Percentiles rank a stretch among this genome's conserved stretches.
Conservation (phyloP, 2,888 invertebrate species). For the Dynastes hyllus region DNA sequence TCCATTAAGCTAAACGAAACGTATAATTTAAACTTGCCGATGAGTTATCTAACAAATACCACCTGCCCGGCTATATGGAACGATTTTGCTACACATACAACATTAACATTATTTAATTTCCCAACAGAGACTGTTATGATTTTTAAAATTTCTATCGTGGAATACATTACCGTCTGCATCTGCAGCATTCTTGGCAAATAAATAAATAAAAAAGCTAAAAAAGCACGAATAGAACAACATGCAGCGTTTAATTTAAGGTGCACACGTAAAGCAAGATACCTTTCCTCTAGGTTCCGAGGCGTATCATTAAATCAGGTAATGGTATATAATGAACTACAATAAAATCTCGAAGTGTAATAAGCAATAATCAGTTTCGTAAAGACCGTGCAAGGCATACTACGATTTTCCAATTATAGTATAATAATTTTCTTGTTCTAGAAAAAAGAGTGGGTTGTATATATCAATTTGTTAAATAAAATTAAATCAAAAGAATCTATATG, state of each 20-base stretch:
- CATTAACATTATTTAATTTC: background rate
- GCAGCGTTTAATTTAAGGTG: conserved; percentile 31
- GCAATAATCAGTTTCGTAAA: conserved; percentile 26
- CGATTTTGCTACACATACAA: background rate
- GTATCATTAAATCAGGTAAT: conserved; percentile 35
- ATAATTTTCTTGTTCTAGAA: conserved; percentile 11
- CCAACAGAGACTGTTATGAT: background rate
- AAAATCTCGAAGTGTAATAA: conserved; percentile 38
- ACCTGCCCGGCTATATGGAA: background rate
- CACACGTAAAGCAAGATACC: conserved; percentile 33
- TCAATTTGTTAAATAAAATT: conserved; percentile 5
- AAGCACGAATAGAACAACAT: conserved; percentile 1
- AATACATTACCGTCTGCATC: background rate
- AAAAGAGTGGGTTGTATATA: background rate
- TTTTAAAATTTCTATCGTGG: background rate
- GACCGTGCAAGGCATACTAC: conserved; percentile 11
- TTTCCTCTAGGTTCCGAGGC: background rate
- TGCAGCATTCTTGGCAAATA: background rate
- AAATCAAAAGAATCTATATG: no score
- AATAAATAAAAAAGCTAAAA: background rate
- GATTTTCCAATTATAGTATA: conserved; percentile 33
- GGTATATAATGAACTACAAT: conserved; percentile 32
- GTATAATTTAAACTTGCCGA: background rate
- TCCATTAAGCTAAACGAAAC: background rate
- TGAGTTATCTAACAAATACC: conserved; percentile 7